phyloP scores from a whole-genome alignment of 2,797 vertebrate species.

The Epinephelus awoara region DNA sequence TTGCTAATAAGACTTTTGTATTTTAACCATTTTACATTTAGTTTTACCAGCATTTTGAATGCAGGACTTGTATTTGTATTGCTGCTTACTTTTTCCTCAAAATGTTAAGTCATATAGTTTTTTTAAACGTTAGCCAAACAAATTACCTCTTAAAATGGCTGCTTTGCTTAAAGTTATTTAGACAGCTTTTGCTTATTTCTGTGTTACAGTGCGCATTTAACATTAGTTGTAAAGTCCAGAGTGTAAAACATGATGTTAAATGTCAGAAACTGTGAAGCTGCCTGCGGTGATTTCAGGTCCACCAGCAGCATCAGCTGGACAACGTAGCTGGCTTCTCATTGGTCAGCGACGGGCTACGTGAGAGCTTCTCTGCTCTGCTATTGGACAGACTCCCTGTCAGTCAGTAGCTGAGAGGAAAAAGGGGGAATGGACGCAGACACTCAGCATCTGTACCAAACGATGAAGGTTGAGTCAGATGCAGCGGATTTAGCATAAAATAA shows the following conservation, averaged over 20 bases:
- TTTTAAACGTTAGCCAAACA: too few species aligned
- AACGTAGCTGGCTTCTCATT: conserved; percentile 52
- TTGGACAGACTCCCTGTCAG: conserved; percentile 77
- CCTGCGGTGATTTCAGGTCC: conserved; percentile 25
- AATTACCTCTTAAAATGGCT: background rate
- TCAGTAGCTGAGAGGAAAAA: conserved; percentile 28
- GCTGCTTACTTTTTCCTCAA: background rate
- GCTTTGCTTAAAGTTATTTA: background rate
- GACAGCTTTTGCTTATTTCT: background rate
- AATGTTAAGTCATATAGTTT: background rate
- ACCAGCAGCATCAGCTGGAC: conserved; percentile 34
- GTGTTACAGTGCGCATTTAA: background rate
- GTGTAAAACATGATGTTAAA: background rate
- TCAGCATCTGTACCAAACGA: conserved; percentile 78
- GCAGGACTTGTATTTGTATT: background rate
- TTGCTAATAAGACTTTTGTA: background rate
- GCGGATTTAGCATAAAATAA: conserved; percentile 59
- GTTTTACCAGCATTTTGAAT: background rate
- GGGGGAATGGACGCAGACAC: conserved; percentile 63
- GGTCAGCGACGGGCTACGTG: conserved; percentile 43
- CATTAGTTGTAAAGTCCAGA: background rate
- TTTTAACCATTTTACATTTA: background rate
- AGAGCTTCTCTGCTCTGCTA: conserved; percentile 30
- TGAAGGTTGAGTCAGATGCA: conserved; percentile 64
- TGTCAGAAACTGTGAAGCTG: background rate